phyloP scores from a whole-genome alignment of 2,888 invertebrate genomes.

The Chironomus tentans region DNA sequence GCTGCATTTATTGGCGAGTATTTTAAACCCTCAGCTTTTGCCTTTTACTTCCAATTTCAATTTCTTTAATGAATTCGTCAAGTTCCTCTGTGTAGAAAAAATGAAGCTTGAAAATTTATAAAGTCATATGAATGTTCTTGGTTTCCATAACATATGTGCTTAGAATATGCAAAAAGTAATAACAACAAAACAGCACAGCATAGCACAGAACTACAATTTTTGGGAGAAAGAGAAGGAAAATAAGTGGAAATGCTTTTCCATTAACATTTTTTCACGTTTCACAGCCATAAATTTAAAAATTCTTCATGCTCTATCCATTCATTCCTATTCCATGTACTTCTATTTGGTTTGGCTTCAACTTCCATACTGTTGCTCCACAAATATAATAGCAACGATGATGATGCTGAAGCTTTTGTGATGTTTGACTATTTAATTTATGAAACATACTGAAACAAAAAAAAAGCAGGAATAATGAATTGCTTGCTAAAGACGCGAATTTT shows the following conservation, averaged over 20 bases:
- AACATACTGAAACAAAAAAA: too few species aligned
- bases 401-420: too few species aligned
- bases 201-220: background rate
- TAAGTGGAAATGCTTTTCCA: conserved; percentile 16
- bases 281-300: conserved; percentile 16
- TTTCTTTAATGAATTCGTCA: background rate
- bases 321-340: background rate
- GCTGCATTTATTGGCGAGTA: background rate
- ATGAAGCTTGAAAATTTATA: background rate
- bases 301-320: background rate
- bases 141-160: background rate
- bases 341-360: background rate
- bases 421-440: too few species aligned
- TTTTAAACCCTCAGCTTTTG: background rate
- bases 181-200: background rate
- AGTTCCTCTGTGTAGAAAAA: too few species aligned
- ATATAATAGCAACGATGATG: too few species aligned
- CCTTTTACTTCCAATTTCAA: too few species aligned
- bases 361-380: background rate
- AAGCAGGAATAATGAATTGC: too few species aligned
- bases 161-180: background rate
- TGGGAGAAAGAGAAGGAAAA: background rate
- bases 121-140: background rate
- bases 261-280: conserved; percentile 19
- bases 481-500: background rate